These are phyloP conservation scores for Hemichromis elongatus DNA, from an alignment of 2,113 vertebrate genomes.

Conservation along the genomic window DNA sequence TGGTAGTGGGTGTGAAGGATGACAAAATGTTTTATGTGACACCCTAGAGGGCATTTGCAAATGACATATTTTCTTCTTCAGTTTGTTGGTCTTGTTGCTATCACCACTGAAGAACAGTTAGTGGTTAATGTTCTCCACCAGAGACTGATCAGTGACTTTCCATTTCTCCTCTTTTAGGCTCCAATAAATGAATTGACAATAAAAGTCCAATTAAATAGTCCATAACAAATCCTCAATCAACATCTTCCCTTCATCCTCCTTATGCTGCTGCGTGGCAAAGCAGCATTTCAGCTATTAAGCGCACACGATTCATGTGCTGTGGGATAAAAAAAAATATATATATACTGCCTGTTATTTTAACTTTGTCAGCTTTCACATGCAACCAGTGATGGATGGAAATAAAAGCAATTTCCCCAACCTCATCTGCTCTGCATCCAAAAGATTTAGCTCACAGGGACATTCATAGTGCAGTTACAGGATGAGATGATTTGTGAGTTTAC, in stretches of 20 bases:
- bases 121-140: not conserved
- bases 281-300: not conserved
- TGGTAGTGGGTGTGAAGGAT: not conserved
- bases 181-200: not conserved
- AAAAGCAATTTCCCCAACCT: not conserved
- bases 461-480: not conserved
- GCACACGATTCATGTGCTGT: not conserved
- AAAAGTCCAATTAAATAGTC: not conserved
- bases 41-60: not conserved
- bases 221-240: not conserved
- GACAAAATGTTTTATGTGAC: not conserved
- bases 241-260: not conserved
- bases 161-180: not conserved
- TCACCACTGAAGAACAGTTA: not conserved
- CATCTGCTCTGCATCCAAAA: slow-evolving; percentile 1
- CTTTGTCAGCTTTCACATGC: not conserved
- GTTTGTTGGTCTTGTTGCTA: not conserved
- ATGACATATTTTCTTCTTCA: not conserved
- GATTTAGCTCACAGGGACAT: not conserved
- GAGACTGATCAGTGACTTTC: not conserved
- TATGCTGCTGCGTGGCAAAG: not conserved
- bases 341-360: not conserved
- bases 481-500: not conserved
- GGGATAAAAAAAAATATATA: not conserved
- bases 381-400: not conserved